These are phyloP conservation scores for Emydocephalus ijimae DNA, from an alignment of 2,113 vertebrate species.

Conservation along the genomic window DNA sequence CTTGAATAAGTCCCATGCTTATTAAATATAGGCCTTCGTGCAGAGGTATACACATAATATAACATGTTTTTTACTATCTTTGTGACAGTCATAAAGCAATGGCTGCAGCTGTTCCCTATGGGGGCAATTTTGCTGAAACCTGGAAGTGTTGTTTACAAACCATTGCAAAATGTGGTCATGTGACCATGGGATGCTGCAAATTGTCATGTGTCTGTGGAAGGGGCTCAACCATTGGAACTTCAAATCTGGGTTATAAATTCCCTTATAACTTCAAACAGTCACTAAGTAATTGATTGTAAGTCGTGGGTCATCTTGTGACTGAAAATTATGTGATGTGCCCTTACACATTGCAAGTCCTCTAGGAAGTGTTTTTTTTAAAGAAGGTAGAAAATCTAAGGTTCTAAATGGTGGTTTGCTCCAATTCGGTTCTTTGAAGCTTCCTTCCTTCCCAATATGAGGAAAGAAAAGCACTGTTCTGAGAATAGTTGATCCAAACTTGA, in stretches of 20 bases:
- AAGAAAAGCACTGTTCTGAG: not conserved
- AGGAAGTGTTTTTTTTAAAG: not conserved
- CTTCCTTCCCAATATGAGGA: not conserved
- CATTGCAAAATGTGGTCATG: not conserved
- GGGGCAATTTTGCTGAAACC: not conserved
- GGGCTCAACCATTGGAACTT: not conserved
- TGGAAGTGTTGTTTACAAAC: not conserved
- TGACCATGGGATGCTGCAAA: not conserved
- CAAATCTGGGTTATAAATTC: not conserved
- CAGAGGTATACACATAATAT: not conserved
- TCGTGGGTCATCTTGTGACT: not conserved
- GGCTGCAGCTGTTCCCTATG: not conserved
- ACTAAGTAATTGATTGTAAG: not conserved
- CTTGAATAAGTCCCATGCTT: not conserved
- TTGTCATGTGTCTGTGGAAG: not conserved
- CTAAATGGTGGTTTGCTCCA: not conserved
- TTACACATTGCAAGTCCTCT: not conserved
- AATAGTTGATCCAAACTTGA: not conserved
- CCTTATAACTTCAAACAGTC: not conserved
- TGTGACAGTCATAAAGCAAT: not conserved
- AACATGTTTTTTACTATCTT: not conserved
- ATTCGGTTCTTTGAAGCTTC: not conserved
- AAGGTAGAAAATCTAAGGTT: not conserved
- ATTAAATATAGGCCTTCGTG: not conserved
- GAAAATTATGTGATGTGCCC: not conserved